Evolutionary conservation across 2,113 vertebrate genomes (phyloP), one percentile per base, ranked within the genome.

Genomic region (Misgurnus mizolepis): DNA sequence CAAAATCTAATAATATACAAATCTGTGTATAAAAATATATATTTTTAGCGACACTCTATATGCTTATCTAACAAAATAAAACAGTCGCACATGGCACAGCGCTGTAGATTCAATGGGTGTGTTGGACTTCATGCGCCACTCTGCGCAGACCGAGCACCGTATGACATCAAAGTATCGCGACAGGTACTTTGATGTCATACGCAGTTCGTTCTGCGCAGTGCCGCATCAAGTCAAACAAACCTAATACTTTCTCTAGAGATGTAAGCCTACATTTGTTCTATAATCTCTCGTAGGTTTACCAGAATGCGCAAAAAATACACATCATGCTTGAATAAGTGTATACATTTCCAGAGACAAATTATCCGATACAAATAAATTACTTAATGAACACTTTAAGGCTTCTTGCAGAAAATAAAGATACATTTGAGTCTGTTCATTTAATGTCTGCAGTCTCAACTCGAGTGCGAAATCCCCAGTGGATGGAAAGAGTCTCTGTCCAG

Each of bases 11-110:
- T 95, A 95, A 95, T 95, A 94, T 95, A 95, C 94, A 95, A 93
- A 95, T 95, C 93, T 95, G 93, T 89, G 92, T 97, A 96, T 93
- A 96, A 96, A 97, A 58, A 97, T 34, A 96, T 96, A 96, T 94
- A 96, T 91, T 96, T 95, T 95, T 94, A 90, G 93, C 93, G 93
- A 88, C 89, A 90, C 80, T 87, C 75, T 62, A 47, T 77, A 66
- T 41, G 62, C 91, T 90, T 92, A 88, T 90, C 71, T 43, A n/a
- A 87, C 83, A 84, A 88, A 87, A 87, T 82, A 82, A 72, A 87
- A 79, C 84, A 80, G 76, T 82, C 84, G 65, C 88, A 84, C 83
- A 83, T 77, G 56, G 43, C 72, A 67, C 81, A 86, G 75, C 78
- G 43, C 76, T 82, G 60, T 78, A 64, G 68, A 69, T 76, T 56